Evolutionary conservation across 2,113 vertebrate genomes (phyloP).

Genomic region (Zapornia atra): DNA sequence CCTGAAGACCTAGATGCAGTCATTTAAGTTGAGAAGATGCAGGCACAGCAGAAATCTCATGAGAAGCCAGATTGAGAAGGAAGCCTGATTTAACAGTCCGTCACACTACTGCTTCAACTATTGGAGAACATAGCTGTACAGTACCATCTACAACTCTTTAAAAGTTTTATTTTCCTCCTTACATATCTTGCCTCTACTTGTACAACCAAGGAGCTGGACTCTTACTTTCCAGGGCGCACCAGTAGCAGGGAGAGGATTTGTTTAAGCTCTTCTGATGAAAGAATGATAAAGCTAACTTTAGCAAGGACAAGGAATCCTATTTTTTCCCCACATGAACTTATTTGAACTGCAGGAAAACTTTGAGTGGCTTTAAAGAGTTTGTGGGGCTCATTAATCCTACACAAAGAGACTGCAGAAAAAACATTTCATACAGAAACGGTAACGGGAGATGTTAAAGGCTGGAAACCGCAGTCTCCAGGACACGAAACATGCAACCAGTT

Average conservation of each 20-base stretch:
- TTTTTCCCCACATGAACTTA: not conserved
- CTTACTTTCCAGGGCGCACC: not conserved
- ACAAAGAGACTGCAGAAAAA: not conserved
- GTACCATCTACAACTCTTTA: not conserved
- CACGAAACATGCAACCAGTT: not conserved
- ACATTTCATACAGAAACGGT: not conserved
- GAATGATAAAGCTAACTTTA: not conserved
- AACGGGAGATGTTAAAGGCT: not conserved
- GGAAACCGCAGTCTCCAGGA: not conserved
- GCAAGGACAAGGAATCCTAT: not conserved
- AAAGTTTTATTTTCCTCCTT: not conserved
- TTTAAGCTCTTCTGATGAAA: not conserved
- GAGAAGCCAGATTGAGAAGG: not conserved
- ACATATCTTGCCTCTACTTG: not conserved
- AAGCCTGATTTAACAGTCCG: not conserved
- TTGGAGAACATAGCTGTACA: not conserved
- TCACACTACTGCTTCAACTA: not conserved
- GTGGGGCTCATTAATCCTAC: not conserved
- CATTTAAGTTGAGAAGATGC: not conserved
- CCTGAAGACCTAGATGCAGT: not conserved
- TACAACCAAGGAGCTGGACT: not conserved
- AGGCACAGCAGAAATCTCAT: not conserved
- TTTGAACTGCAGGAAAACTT: not conserved
- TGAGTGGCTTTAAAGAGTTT: not conserved
- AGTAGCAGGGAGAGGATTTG: accelerated